These are phyloP conservation scores for Sycobia sp. DNA, from an alignment of 1,140 invertebrate genomes.

Conservation along the genomic window DNA sequence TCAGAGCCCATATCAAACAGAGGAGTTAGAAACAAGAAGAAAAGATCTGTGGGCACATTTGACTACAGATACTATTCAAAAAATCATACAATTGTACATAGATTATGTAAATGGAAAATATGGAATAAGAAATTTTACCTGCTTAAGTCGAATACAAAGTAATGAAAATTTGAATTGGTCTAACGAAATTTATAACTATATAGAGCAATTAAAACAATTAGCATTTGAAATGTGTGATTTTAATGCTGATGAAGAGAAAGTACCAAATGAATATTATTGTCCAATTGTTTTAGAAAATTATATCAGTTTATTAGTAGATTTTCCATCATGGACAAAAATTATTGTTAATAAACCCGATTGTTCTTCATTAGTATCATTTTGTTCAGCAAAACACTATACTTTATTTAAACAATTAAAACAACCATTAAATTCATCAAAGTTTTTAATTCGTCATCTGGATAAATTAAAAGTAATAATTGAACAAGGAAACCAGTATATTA, in stretches of 20 bases:
- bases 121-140: constrained; percentile 18
- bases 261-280: constrained; percentile 26
- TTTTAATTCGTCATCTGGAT: constrained; percentile 7
- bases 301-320: constrained; percentile 19
- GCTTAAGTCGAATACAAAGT: constrained; percentile 6
- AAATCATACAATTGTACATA: constrained; percentile 26
- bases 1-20: constrained; percentile 25
- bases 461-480: constrained; percentile 1
- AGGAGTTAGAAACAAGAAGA: constrained; percentile 15
- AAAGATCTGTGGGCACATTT: constrained; percentile 10
- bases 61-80: constrained; percentile 22
- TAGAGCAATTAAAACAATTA: constrained; percentile 20
- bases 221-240: constrained; percentile 27
- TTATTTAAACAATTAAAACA: constrained; percentile 1
- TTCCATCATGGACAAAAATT: constrained; percentile 32
- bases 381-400: constrained; percentile 12
- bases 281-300: constrained; percentile 27
- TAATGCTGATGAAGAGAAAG: constrained; percentile 11
- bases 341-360: constrained; percentile 8
- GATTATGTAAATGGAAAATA: constrained; percentile 14
- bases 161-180: not conserved
- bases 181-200: constrained; percentile 23
- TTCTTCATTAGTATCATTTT: constrained; percentile 9
- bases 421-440: constrained; percentile 11
- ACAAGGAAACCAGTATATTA: constrained; percentile 6